These are phyloP conservation scores for Lepetodrilus schrolli DNA, from an alignment of 2,888 invertebrate genomes.

Conservation along the genomic window DNA sequence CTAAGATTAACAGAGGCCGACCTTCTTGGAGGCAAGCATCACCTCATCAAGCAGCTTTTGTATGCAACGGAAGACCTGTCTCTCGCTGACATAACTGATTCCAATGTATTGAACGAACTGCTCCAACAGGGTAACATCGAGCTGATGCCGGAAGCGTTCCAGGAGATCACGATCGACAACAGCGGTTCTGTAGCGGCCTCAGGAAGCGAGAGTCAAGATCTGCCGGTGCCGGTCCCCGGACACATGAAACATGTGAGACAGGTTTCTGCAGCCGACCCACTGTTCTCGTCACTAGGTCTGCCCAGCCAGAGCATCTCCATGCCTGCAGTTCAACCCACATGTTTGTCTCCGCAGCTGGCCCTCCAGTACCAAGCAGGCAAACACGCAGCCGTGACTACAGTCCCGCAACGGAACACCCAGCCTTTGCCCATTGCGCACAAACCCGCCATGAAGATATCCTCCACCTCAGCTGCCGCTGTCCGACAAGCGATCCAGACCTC, in stretches of 20 bases:
- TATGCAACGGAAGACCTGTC: conserved; percentile 18
- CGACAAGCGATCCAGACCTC: no score
- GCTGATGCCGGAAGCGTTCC: conserved; percentile 10
- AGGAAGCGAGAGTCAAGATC: background rate
- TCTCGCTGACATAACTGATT: conserved; percentile 10
- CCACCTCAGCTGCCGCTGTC: background rate
- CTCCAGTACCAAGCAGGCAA: background rate
- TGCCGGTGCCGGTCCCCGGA: background rate
- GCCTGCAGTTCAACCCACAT: background rate
- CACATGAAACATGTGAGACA: conserved; percentile 4
- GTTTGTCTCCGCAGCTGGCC: background rate
- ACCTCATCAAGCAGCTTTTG: background rate
- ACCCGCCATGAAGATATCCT: background rate
- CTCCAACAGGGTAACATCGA: conserved; percentile 13
- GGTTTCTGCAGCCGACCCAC: conserved; percentile 7
- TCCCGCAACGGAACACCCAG: background rate
- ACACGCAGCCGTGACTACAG: background rate
- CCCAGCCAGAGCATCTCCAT: background rate
- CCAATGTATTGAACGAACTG: conserved; percentile 2
- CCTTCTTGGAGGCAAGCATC: conserved; percentile 7
- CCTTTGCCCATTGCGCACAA: background rate
- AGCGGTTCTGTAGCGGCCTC: background rate
- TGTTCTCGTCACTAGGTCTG: background rate
- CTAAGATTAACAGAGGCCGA: conserved; percentile 6
- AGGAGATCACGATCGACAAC: conserved; percentile 27